Evolutionary conservation across 2,888 invertebrate genomes (phyloP), one percentile per base, ranked within the genome.

Genomic region (Alentia gelatinosa): DNA sequence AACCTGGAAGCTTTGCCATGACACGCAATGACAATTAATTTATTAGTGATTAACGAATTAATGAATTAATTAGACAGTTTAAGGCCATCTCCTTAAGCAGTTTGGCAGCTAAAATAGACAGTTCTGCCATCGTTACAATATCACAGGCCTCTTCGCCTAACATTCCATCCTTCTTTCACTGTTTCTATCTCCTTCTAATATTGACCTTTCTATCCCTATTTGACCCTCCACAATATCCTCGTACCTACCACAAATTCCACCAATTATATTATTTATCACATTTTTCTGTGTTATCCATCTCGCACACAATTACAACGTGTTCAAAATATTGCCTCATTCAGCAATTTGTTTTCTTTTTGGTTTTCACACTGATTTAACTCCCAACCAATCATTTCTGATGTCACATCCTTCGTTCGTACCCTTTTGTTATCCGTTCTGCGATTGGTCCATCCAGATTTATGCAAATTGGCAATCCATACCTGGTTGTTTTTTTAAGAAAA

Each of bases 1-100:
- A 79, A 79, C 79, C 39, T 79, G 79, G 79, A 79, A 79, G 79
- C 79, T 79, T 79, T 79, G 39, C 79, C 39, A 79, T 79, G 79
- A 39, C 79, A 79, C 79, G 79, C 39, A 39, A 35, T 37, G 12
- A 19, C 39, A 79, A 79, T 79, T 79, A 79, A 39, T 79, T 68
- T 68, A 68, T 68, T 68, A 68, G 68, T 68, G 68, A 68, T 68
- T 68, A 68, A 68, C 68, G 68, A 12, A 68, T 68, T 68, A 68
- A 68, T 68, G 68, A 68, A 68, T 68, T 68, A 68, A 68, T 68
- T 68, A 68, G 68, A 5, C 68, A 30, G 68, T 68, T 30, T 19
- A 26, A 68, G 30, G n/a, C 56, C 19, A 12, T 19, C 12, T 68
- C 23, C 26, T 68, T 68, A 30, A 68, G 30, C 68, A 68, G 12